Base-by-base conservation (phyloP, 2,888 invertebrate species). In the Glyphotaelius pellucidus region DNA sequence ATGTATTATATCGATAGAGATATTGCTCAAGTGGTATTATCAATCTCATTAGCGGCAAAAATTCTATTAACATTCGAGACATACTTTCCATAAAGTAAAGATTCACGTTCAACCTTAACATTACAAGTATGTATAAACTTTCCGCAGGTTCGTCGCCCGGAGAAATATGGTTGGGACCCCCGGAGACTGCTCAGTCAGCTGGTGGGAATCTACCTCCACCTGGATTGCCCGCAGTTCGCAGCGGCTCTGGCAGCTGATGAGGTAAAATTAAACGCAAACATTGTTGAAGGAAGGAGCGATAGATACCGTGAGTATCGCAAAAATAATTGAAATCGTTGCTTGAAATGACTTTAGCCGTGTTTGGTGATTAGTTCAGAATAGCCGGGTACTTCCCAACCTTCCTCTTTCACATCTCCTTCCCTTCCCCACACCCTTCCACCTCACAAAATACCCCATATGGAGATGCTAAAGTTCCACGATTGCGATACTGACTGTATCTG, bases 151-250 rank as follows among this genome's bases (percentile, higher is more conserved):
- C 97, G 98, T 92, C 98, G 98, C 94, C 98, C 99, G 1, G 98
- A 98, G 93, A 99, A 99, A 95, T 99, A 99, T 95, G 98, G 99
- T 19, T 99, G 99, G 99, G 99, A 99, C 95, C 99, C 99, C 32
- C 97, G 99, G 94, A 97, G 98, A 94, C 96, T 99, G 94, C 97
- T 99, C 92, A 98, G 98, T 94, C 98, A 99, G 95, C 97, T 99
- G 93, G 98, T 99, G 89, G 98, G 99, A 95, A 99, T 99, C 95
- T 99, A 99, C 96, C 97, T 99, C 94, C 99, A 99, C 95, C 97
- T 99, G 94, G 98, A 99, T 97, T 98, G 98, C 96, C 97, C 98
- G 95, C 97, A 97, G 95, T 99, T 99, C 96, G 98, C 98, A 94
- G 97, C 98, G 94, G 99, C 99, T 92, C 97, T 99, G 92, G 99